Evolutionary conservation across 2,113 vertebrate species (phyloP), one percentile per base, ranked within the genome.

Genomic region (Acrocephalus arundinaceus): DNA sequence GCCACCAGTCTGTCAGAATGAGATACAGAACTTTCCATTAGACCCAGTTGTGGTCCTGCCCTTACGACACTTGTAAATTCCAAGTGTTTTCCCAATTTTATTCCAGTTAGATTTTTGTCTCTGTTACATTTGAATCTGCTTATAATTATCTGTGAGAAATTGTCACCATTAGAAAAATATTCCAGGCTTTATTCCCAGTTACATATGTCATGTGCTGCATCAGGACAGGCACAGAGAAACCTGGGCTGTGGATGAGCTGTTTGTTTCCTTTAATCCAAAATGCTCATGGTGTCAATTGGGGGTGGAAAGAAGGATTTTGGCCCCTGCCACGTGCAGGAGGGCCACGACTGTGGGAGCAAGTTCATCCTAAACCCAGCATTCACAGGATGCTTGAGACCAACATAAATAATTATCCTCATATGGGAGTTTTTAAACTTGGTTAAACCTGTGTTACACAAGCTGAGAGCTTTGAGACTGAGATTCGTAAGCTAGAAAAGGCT

Each of bases 261-360:
- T 78, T 62, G 8, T 72, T 77, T 59, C 25, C 70, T 66, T 63
- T 30, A 25, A 66, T n/a, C 49, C 37, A 10, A 28, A 59, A n/a
- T 27, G 43, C 48, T 51, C 0, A 0, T 20, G 23, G 11, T 48
- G 52, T 2, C 3, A 15, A 1, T 0, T 37, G 28, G 19, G 51
- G 21, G 12, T 19, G 33, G 49, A 52, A 9, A 51, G 31, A 22
- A 41, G 28, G 62, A 15, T 46, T 95, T 81, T 79, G 63, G 49
- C 65, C 61, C 11, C 61, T 8, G 6, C 15, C 13, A 13, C 0
- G 0, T n/a, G n/a, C 41, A 23, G 74, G 45, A 66, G 46, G 22
- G 48, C 28, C 15, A 20, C 0, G 0, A 30, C 61, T 78, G 27
- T 31, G 18, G 33, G 24, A 35, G 24, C 3, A 4, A 39, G 9